Conservation (phyloP, 2,113 vertebrate species). For the Macquaria ambigua region DNA sequence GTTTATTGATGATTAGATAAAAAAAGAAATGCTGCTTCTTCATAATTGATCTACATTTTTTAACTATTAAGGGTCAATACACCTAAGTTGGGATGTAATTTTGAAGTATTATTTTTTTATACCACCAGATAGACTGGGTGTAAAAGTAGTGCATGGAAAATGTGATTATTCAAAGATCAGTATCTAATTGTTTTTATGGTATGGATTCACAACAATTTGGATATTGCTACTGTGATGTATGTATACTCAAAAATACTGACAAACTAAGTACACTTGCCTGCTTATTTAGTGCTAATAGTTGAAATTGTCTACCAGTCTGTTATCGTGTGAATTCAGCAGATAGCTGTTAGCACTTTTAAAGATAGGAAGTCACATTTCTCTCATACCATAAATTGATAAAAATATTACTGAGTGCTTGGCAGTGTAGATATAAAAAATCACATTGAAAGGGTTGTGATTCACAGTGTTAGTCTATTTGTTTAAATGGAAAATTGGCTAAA, state of each 20-base stretch:
- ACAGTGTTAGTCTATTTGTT: background rate
- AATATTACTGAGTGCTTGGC: background rate
- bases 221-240: background rate
- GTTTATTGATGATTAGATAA: background rate
- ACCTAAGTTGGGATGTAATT: background rate
- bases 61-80: background rate
- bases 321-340: conserved; percentile 9
- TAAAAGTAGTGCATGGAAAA: background rate
- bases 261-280: background rate
- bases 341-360: background rate
- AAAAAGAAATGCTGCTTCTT: background rate
- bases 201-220: background rate
- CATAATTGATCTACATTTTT: background rate
- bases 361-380: background rate
- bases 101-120: background rate
- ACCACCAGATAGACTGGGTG: background rate
- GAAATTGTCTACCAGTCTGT: background rate
- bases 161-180: background rate
- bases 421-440: background rate
- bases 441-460: background rate
- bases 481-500: background rate
- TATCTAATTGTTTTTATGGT: background rate
- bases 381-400: background rate
- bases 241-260: background rate
- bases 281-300: conserved; percentile 17